Percentiles rank a stretch among this genome's conserved stretches.
phyloP scores from a whole-genome alignment of 2,797 vertebrate genomes.

The Spondyliosoma cantharus region DNA sequence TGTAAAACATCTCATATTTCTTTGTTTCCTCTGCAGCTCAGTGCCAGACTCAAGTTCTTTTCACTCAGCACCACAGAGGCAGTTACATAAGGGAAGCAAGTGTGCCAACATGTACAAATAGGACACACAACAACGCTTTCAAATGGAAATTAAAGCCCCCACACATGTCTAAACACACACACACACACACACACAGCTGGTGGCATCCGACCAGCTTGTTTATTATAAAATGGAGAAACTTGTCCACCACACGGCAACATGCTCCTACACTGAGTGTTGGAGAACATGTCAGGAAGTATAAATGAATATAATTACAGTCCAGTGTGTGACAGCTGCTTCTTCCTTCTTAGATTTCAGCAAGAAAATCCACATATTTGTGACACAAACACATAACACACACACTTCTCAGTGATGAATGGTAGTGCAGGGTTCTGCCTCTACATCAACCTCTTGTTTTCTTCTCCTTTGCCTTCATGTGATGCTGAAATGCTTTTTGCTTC shows the following conservation, averaged over 20 bases:
- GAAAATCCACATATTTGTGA: too few relatives aligned
- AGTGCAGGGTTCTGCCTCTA: not conserved
- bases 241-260: not conserved
- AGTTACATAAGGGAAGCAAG: slow-evolving; percentile 50
- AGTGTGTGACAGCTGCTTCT: not conserved
- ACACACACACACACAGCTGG: slow-evolving; percentile 4
- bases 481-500: not conserved
- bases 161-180: slow-evolving; percentile 4
- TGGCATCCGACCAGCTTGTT: slow-evolving; percentile 12
- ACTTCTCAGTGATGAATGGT: not conserved
- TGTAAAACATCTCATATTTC: not conserved
- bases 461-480: too few relatives aligned
- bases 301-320: not conserved
- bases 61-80: slow-evolving; percentile 5
- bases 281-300: not conserved
- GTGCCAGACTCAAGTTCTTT: slow-evolving; percentile 21
- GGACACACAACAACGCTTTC: slow-evolving; percentile 54
- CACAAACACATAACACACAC: not conserved
- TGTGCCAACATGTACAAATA: slow-evolving; percentile 55
- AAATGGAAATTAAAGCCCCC: slow-evolving; percentile 44
- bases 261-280: not conserved
- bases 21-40: slow-evolving; percentile 15
- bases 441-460: not conserved
- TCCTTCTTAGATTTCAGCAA: not conserved
- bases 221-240: not conserved